Base-by-base conservation (phyloP, 1,140 invertebrate species). In the Atta cephalotes region DNA sequence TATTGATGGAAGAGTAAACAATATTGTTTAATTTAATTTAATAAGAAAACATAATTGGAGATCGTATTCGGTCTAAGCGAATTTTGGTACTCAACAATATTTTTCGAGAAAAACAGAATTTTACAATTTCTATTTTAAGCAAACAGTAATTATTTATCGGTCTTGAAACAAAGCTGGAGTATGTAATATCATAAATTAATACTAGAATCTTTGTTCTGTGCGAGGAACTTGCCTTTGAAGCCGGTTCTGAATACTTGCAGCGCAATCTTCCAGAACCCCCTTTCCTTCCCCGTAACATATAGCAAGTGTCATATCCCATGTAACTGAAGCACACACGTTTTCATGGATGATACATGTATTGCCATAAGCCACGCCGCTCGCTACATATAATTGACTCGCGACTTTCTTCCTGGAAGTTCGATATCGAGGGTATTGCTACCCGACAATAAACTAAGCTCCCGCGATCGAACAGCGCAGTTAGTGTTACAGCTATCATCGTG, bases 401-500 rank as follows among this genome's bases (percentile, higher is more conserved):
- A 90, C 88, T 90, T 90, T 90, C 89, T 87, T 76, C 60, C 63
- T 87, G 49, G 85, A 90, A 90, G 79, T 85, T 62, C 68, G 71
- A 87, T 84, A 87, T 76, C 58, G 31, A 66, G 68, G 51, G 88
- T 25, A 25, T 25, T 25, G 58, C 72, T 66, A 90, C 78, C 78
- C 63, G 51, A 60, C 18, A 65, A 60, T 70, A 89, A 58, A 62
- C 31, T n/a, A n/a, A 39, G 51, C 1, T 5, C 14, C 10, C 65
- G 16, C 25, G 63, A 85, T 56, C 68, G 51, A 58, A 16, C 3
- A 10, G 28, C 6, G 25, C 62, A 25, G 25, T 25, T 25, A 0
- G 25, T 25, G 25, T 25, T 25, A 25, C 25, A 35, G 6, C 45
- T 21, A 62, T 16, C 18, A 63, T 18, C 31, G n/a, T 49, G 87